phyloP scores from a whole-genome alignment of 2,113 vertebrate genomes.

The Hypanus sabinus region DNA sequence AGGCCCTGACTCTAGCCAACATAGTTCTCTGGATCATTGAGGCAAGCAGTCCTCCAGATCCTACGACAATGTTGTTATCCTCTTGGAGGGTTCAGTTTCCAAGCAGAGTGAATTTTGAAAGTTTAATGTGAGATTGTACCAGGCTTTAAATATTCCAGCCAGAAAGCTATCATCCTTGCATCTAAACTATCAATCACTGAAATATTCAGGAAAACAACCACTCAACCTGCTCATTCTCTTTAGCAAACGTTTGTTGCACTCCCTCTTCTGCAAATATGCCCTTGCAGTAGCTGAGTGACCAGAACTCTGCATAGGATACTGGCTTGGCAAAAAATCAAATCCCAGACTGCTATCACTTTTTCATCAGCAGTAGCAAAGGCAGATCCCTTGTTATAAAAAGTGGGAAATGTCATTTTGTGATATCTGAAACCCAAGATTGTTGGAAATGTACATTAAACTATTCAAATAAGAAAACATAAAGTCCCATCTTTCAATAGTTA shows the following conservation, averaged over 20 bases:
- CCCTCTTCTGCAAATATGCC: too few species aligned
- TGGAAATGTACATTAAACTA: background rate
- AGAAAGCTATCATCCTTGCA: too few species aligned
- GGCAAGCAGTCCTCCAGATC: too few species aligned
- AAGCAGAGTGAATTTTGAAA: constrained; percentile 25
- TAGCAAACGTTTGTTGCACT: too few species aligned
- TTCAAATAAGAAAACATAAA: background rate
- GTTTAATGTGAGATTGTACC: too few species aligned
- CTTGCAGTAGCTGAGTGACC: background rate
- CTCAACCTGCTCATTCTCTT: too few species aligned
- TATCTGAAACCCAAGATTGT: background rate
- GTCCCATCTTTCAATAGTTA: background rate
- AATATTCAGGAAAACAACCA: too few species aligned
- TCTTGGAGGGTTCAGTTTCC: constrained; percentile 19
- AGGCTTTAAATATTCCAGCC: too few species aligned
- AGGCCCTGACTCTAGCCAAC: too few species aligned
- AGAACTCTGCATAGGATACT: constrained; percentile 9
- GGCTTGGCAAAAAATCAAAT: background rate
- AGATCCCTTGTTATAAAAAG: background rate
- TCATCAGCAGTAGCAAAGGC: background rate
- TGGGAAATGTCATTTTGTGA: background rate
- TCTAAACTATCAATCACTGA: too few species aligned
- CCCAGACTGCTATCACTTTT: background rate
- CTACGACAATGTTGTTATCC: too few species aligned
- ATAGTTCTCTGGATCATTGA: too few species aligned